Evolutionary conservation across 2,888 invertebrate genomes (phyloP).

Genomic region (Poecilobothrus nobilitatus): DNA sequence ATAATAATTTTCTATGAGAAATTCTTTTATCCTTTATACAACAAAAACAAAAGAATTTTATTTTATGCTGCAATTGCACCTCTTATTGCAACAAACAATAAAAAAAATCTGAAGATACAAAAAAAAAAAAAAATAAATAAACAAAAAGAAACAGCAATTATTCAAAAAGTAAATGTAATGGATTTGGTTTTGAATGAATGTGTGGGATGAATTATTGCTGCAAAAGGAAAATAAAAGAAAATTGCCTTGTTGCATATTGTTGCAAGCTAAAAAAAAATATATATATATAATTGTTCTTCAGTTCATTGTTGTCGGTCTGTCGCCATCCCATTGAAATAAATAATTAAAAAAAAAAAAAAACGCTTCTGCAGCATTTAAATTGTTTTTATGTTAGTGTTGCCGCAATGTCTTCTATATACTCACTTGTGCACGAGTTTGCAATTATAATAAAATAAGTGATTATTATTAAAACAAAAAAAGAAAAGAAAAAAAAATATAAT

Average conservation of each 20-base stretch:
- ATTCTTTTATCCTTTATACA: too few species aligned
- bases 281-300: constrained; percentile 22
- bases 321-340: background rate
- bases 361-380: too few species aligned
- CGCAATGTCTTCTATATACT: background rate
- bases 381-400: too few species aligned
- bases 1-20: too few species aligned
- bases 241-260: constrained; percentile 27
- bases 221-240: constrained; percentile 19
- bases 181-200: constrained; percentile 15
- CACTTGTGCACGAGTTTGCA: background rate
- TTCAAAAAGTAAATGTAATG: constrained; percentile 13
- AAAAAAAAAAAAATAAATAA: constrained; percentile 13
- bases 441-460: background rate
- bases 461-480: too few species aligned
- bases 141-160: constrained; percentile 9
- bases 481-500: too few species aligned
- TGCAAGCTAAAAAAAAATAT: too few species aligned
- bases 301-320: constrained; percentile 14
- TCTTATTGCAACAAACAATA: background rate
- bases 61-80: constrained; percentile 1
- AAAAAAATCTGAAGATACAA: background rate
- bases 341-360: too few species aligned
- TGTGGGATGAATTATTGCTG: constrained; percentile 14
- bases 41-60: background rate